Evolutionary conservation across 2,888 invertebrate species (phyloP).

Genomic region (Tenthredo scrophulariae): DNA sequence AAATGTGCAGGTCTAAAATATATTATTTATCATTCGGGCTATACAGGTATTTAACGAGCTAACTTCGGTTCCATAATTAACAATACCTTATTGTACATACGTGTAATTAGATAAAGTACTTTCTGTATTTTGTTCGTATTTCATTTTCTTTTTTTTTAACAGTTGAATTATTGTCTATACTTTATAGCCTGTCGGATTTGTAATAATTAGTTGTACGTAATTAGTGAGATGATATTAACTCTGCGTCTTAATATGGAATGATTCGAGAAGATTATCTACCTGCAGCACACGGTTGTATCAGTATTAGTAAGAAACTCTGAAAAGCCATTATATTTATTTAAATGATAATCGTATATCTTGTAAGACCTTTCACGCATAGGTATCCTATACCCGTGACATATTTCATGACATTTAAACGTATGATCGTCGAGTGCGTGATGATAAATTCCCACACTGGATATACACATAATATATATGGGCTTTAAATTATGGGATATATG

Average conservation of each 20-base stretch:
- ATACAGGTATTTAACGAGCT: not conserved
- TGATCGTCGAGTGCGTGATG: slow-evolving; percentile 18
- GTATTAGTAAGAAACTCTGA: not conserved
- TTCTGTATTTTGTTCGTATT: not conserved
- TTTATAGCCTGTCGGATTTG: slow-evolving; percentile 19
- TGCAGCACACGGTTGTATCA: not conserved
- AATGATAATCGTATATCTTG: slow-evolving; percentile 42
- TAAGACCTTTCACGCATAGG: slow-evolving; percentile 1
- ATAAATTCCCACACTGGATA: slow-evolving; percentile 13
- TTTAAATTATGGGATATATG: not conserved
- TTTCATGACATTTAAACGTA: slow-evolving; percentile 27
- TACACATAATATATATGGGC: not conserved
- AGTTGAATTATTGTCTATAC: slow-evolving; percentile 1
- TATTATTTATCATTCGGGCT: not conserved
- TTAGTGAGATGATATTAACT: not conserved
- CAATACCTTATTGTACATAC: slow-evolving; percentile 1
- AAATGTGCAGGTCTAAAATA: not conserved
- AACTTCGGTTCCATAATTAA: slow-evolving; percentile 5
- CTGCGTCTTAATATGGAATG: not conserved
- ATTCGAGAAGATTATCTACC: not conserved
- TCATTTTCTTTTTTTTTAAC: not conserved
- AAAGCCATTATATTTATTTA: slow-evolving; percentile 16
- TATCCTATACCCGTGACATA: slow-evolving; percentile 22
- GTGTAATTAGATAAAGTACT: not conserved
- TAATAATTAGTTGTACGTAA: slow-evolving; percentile 13